These are phyloP conservation scores for Centruroides vittatus DNA, from an alignment of 1,140 invertebrate species.

Conservation along the genomic window DNA sequence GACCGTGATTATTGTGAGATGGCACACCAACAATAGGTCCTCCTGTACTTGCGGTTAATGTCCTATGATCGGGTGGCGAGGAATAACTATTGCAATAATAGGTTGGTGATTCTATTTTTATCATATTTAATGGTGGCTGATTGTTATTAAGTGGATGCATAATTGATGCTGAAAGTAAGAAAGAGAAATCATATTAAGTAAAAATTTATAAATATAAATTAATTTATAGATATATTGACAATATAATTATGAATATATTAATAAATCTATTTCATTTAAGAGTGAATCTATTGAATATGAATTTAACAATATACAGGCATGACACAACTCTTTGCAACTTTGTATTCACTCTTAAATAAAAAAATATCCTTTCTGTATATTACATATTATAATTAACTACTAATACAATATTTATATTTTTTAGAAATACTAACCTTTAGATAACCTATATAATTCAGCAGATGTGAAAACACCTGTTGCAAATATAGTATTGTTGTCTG, in stretches of 20 bases:
- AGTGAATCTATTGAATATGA: too few relatives aligned
- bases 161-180: slow-evolving; percentile 59
- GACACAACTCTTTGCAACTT: too few relatives aligned
- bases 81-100: slow-evolving; percentile 83
- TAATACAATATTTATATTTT: too few relatives aligned
- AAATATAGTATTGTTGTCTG: slow-evolving; percentile 68
- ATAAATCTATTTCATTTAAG: too few relatives aligned
- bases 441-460: slow-evolving; percentile 90
- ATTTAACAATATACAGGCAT: too few relatives aligned
- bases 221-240: too few relatives aligned
- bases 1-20: slow-evolving; percentile 29
- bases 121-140: slow-evolving; percentile 59
- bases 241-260: too few relatives aligned
- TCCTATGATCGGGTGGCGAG: slow-evolving; percentile 45
- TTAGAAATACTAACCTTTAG: slow-evolving; percentile 58
- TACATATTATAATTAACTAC: too few relatives aligned
- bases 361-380: too few relatives aligned
- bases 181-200: background rate
- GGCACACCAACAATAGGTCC: slow-evolving; percentile 16
- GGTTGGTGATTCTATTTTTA: slow-evolving; percentile 75
- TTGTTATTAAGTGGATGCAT: slow-evolving; percentile 62
- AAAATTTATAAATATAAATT: too few relatives aligned
- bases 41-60: slow-evolving; percentile 3
- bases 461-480: slow-evolving; percentile 97
- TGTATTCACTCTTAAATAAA: too few relatives aligned